These are phyloP conservation scores for Syritta pipiens DNA, from an alignment of 2,888 invertebrate genomes.

Conservation along the genomic window DNA sequence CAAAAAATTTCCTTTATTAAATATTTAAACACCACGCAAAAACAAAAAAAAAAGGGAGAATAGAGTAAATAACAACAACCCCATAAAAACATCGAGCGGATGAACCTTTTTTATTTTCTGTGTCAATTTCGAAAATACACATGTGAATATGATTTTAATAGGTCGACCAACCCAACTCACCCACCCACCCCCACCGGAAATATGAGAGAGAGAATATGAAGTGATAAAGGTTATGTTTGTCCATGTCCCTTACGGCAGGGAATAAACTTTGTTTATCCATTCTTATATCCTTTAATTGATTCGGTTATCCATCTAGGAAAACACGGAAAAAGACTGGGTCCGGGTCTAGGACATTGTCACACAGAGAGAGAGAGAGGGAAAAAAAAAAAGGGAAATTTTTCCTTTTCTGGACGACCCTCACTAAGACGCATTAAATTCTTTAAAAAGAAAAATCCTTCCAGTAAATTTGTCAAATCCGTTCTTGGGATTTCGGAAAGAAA, in stretches of 20 bases:
- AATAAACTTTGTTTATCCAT: conserved; percentile 16
- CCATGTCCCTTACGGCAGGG: background rate
- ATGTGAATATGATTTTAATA: too few relatives aligned
- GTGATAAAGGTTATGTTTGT: conserved; percentile 14
- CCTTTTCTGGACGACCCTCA: too few relatives aligned
- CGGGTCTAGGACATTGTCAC: background rate
- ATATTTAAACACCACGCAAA: too few relatives aligned
- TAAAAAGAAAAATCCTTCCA: background rate
- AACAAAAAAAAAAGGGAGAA: too few relatives aligned
- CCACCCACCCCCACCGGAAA: too few relatives aligned
- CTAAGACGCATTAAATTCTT: background rate
- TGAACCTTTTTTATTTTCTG: too few relatives aligned
- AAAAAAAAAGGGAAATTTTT: too few relatives aligned
- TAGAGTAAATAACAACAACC: too few relatives aligned
- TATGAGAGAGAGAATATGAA: too few relatives aligned
- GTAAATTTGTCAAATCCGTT: background rate
- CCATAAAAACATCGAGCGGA: too few relatives aligned
- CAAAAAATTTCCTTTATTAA: too few relatives aligned
- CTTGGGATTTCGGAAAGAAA: background rate
- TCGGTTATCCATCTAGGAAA: conserved; percentile 11
- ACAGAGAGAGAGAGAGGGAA: background rate
- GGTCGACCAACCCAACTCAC: too few relatives aligned
- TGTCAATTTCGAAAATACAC: background rate
- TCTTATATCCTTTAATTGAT: conserved; percentile 17
- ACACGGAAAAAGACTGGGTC: background rate